A percentile compares a stretch with the other conserved stretches of the same genome.
Evolutionary conservation across 2,888 invertebrate species (phyloP).

Genomic region (Agapostemon virescens): DNA sequence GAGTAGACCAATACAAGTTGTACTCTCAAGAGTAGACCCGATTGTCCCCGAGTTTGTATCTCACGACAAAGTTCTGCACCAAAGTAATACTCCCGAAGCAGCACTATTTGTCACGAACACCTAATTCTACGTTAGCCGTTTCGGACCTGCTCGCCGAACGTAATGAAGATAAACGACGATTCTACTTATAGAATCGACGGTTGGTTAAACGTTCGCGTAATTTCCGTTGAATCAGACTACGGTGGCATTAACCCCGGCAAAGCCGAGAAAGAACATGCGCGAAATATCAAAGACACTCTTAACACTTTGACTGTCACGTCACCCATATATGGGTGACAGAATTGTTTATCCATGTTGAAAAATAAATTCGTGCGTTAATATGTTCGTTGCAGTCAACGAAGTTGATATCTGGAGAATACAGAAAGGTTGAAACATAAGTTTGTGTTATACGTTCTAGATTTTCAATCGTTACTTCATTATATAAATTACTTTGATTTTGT

Average conservation of each 20-base stretch:
- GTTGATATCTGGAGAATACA: too few relatives aligned
- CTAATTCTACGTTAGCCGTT: constrained; percentile 2
- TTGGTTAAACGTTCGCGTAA: not conserved
- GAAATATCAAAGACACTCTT: not conserved
- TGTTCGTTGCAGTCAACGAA: too few relatives aligned
- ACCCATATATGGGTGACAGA: too few relatives aligned
- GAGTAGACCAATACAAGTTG: not conserved
- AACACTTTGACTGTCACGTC: too few relatives aligned
- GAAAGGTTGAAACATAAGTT: too few relatives aligned
- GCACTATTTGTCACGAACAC: constrained; percentile 1
- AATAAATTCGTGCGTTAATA: too few relatives aligned
- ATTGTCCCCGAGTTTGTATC: not conserved
- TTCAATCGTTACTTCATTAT: too few relatives aligned
- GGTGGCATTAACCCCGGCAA: not conserved
- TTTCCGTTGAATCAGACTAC: not conserved
- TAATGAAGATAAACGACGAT: constrained; percentile 8
- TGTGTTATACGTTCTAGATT: too few relatives aligned
- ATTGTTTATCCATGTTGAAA: too few relatives aligned
- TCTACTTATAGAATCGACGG: not conserved
- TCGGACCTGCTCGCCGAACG: not conserved
- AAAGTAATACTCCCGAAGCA: not conserved
- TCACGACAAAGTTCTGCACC: not conserved
- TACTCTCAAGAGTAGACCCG: not conserved
- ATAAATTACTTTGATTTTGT: too few relatives aligned
- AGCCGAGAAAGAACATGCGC: not conserved